These are phyloP conservation scores for Drosophila subquinaria DNA, from an alignment of 2,888 invertebrate species.

Conservation along the genomic window DNA sequence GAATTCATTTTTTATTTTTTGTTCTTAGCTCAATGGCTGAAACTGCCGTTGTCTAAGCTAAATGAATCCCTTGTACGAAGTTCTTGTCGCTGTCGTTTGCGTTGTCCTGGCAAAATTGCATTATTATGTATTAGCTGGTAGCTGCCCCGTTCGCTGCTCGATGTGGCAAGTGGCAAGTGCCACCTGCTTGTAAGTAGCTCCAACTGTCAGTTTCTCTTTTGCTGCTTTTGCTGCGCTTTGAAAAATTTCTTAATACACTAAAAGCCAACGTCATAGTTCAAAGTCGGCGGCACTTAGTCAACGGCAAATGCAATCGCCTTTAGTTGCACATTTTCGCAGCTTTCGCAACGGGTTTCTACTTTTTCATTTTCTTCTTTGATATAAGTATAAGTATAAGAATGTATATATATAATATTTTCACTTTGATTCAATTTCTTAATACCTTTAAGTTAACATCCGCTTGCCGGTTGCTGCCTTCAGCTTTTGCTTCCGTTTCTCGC, in stretches of 20 bases:
- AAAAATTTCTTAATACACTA: constrained; percentile 70
- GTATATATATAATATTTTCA: constrained; percentile 61
- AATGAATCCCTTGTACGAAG: constrained; percentile 42
- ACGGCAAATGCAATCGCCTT: constrained; percentile 64
- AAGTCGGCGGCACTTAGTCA: constrained; percentile 70
- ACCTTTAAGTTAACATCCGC: constrained; percentile 79
- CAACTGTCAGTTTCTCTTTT: constrained; percentile 33
- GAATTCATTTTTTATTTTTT: constrained; percentile 7
- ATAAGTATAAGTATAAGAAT: constrained; percentile 17
- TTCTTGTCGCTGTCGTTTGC: constrained; percentile 28
- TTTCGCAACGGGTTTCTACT: background rate
- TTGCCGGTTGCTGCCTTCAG: constrained; percentile 54
- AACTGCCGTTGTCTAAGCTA: constrained; percentile 42
- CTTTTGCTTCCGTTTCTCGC: constrained; percentile 41
- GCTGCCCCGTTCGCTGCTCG: constrained; percentile 5
- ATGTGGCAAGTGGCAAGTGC: constrained; percentile 26
- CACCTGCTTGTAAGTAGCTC: constrained; percentile 37
- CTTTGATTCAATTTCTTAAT: constrained; percentile 81
- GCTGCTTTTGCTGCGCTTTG: too few species aligned
- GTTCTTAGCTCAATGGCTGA: constrained; percentile 16
- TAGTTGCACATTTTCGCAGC: constrained; percentile 37
- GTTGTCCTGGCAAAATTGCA: constrained; percentile 71
- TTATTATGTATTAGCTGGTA: constrained; percentile 67
- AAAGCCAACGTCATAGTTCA: constrained; percentile 76
- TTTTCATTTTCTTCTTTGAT: constrained; percentile 17